Conservation (phyloP, 1,140 invertebrate species). For the Papilio helenus region DNA sequence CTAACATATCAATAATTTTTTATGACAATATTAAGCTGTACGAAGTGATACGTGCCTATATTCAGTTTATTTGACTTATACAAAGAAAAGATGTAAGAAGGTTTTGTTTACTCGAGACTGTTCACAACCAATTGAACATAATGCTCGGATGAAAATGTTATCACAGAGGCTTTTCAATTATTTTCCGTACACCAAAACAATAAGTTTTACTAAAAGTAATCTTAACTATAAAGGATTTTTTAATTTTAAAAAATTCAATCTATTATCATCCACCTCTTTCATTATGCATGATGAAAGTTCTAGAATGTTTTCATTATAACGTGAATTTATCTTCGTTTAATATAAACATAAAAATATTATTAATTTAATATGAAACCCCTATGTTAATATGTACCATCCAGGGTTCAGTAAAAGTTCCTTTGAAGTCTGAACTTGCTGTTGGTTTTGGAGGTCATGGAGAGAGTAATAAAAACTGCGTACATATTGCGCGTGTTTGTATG, state of each 20-base stretch:
- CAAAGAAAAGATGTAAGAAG: not conserved
- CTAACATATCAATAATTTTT: not conserved
- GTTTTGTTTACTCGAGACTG: not conserved
- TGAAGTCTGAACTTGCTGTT: constrained; percentile 8
- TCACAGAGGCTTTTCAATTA: not conserved
- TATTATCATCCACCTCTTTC: too few relatives aligned
- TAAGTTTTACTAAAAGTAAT: not conserved
- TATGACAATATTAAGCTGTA: not conserved
- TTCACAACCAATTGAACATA: constrained; percentile 10
- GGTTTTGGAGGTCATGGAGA: not conserved
- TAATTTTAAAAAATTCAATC: too few relatives aligned
- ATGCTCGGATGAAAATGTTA: not conserved
- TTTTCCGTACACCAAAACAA: not conserved
- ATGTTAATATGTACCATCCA: not conserved
- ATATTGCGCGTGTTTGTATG: not conserved
- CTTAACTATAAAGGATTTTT: not conserved
- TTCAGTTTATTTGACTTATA: not conserved
- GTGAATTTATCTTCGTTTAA: not conserved
- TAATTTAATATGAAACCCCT: not conserved
- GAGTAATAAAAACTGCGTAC: constrained; percentile 1
- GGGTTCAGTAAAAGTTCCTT: not conserved
- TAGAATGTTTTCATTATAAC: too few relatives aligned
- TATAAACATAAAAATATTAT: not conserved
- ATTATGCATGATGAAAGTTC: too few relatives aligned
- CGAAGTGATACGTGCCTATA: not conserved